phyloP scores from a whole-genome alignment of 2,797 vertebrate species.

The Epinephelus coioides region DNA sequence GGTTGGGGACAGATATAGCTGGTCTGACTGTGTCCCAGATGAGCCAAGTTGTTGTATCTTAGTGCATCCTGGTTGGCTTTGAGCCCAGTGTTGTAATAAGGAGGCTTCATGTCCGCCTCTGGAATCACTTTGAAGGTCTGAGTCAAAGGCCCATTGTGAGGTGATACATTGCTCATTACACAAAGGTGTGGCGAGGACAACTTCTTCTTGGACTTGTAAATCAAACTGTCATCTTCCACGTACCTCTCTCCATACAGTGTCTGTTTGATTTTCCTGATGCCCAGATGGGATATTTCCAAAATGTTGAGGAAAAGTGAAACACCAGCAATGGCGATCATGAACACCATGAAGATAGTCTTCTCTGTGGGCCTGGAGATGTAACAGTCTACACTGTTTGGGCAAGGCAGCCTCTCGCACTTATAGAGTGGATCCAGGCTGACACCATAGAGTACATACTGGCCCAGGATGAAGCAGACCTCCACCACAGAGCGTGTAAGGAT shows the following conservation, averaged over 20 bases:
- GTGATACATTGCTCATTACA: constrained; percentile 78
- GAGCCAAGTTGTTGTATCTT: constrained; percentile 73
- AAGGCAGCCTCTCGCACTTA: constrained; percentile 91
- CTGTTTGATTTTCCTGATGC: constrained; percentile 90
- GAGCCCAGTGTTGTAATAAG: constrained; percentile 68
- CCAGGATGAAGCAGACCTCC: constrained; percentile 94
- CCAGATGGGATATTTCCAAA: constrained; percentile 94
- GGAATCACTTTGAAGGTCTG: constrained; percentile 84
- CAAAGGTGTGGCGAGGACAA: constrained; percentile 81
- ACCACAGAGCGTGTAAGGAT: constrained; percentile 93
- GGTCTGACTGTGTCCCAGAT: constrained; percentile 61
- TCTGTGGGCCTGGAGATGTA: constrained; percentile 96
- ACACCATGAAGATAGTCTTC: constrained; percentile 97
- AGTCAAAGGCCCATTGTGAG: constrained; percentile 83
- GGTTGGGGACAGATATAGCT: constrained; percentile 70
- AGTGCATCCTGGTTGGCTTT: constrained; percentile 64
- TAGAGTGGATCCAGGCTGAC: constrained; percentile 92
- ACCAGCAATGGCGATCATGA: constrained; percentile 93
- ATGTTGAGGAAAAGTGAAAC: constrained; percentile 94
- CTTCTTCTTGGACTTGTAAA: constrained; percentile 85
- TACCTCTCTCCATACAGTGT: constrained; percentile 81
- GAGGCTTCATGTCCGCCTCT: constrained; percentile 77
- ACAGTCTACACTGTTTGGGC: constrained; percentile 95
- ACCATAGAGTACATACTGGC: constrained; percentile 94
- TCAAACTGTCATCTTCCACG: constrained; percentile 78